phyloP scores from a whole-genome alignment of 2,113 vertebrate genomes.

The Dasyornis broadbenti region DNA sequence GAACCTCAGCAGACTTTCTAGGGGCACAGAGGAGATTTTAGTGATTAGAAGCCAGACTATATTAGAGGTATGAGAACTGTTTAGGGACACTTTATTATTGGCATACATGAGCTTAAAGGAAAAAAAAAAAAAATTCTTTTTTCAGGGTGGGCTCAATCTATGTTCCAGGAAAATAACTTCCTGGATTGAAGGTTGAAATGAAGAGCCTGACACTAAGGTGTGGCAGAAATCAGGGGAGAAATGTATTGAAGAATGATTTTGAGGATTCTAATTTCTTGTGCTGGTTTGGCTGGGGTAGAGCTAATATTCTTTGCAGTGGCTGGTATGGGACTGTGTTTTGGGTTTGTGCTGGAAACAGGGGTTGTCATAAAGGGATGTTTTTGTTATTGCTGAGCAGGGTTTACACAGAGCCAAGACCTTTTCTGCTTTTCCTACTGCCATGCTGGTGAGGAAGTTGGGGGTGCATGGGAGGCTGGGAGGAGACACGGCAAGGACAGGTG shows the following conservation, averaged over 20 bases:
- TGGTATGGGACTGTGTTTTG: background rate
- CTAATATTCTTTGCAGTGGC: background rate
- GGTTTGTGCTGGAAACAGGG: background rate
- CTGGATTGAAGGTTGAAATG: background rate
- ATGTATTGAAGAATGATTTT: background rate
- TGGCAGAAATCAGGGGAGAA: background rate
- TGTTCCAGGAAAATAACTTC: background rate
- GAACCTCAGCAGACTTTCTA: background rate
- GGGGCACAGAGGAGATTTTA: background rate
- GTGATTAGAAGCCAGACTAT: background rate
- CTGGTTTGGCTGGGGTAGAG: background rate
- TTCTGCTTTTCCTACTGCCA: background rate
- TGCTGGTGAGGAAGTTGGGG: accelerated
- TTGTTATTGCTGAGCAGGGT: background rate
- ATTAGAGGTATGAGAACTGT: background rate
- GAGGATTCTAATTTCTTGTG: background rate
- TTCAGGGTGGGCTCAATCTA: background rate
- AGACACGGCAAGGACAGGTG: background rate
- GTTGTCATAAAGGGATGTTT: background rate
- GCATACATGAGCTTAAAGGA: background rate
- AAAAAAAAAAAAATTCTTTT: background rate
- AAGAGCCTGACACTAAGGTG: background rate
- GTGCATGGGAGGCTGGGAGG: background rate
- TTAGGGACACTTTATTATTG: background rate
- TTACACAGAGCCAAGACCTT: background rate